Conservation (phyloP, 2,113 vertebrate genomes). For the Protobothrops flavoviridis region DNA sequence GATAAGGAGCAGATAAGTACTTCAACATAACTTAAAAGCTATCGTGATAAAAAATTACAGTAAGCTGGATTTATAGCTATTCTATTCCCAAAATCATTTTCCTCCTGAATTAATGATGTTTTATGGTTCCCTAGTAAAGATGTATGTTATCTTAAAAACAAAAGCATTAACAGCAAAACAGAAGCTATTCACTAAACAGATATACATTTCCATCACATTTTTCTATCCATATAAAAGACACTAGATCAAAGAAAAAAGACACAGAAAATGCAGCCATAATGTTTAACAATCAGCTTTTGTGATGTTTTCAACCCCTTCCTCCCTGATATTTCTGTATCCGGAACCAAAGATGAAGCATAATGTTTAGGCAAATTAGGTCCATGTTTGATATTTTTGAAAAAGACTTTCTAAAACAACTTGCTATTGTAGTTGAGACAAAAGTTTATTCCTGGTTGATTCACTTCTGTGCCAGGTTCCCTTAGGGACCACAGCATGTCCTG, state of each 20-base stretch:
- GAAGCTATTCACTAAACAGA: slow-evolving; percentile 32
- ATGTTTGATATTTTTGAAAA: background rate
- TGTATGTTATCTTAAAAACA: slow-evolving; percentile 49
- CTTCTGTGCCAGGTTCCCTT: background rate
- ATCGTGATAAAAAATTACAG: slow-evolving; percentile 10
- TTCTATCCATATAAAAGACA: slow-evolving; percentile 34
- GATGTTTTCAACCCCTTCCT: background rate
- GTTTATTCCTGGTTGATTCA: background rate
- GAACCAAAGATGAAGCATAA: background rate
- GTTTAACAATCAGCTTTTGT: slow-evolving; percentile 20
- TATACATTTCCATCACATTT: slow-evolving; percentile 36
- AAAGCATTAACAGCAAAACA: slow-evolving; percentile 71
- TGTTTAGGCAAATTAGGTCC: background rate
- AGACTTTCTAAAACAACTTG: background rate
- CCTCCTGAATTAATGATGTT: slow-evolving; percentile 70
- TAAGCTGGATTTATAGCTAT: slow-evolving; percentile 24
- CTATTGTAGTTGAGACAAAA: background rate
- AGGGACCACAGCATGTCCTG: background rate
- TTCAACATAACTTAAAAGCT: slow-evolving; percentile 55
- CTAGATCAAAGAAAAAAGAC: slow-evolving; percentile 20
- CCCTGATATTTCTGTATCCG: background rate
- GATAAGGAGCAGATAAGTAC: slow-evolving; percentile 39
- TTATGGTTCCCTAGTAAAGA: slow-evolving; percentile 65
- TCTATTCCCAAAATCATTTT: slow-evolving; percentile 46
- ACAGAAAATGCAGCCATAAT: slow-evolving; percentile 30